Evolutionary conservation across 2,113 vertebrate species (phyloP), one percentile per base, ranked within the genome.

Genomic region (Strix uralensis): DNA sequence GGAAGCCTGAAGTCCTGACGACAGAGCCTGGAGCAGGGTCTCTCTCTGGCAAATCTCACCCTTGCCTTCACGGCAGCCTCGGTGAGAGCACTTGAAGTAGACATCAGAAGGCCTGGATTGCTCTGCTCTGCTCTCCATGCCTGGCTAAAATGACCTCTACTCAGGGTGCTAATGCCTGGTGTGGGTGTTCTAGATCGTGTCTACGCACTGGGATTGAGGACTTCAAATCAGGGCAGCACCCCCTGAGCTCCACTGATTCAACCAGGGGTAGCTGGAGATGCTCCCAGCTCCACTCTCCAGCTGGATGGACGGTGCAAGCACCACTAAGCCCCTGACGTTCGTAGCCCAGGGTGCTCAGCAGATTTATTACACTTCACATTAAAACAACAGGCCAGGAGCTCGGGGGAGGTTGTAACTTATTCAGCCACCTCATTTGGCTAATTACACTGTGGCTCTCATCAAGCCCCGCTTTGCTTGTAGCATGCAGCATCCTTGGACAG

Each of bases 291-390:
- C 74, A 51, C 38, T 85, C 27, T 62, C 25, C 66, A 30, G 40
- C 9, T 30, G 79, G 71, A 67, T 7, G 42, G 44, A 16, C 7
- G 19, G 29, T n/a, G 15, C 7, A 5, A 15, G 67, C 44, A 7
- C 26, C 34, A 11, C 40, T 44, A 61, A 93, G 70, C 32, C 40
- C 27, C 55, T 59, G 59, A 19, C 2, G 7, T 38, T 27, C 67
- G 3, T 0, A 83, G 75, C 67, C 40, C 0, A 0, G 25, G 38
- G 51, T 44, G 40, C 9, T 59, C 44, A 72, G 61, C n/a, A 61
- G 59, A 26, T 77, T 44, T 69, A 4, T 49, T 67, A 38, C 71
- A 15, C 10, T 69, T 44, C 23, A 4, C 44, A 16, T 59, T 38
- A 32, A 74, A 30, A 17, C 69, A 55, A 7, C 42, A 61, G 54